Evolutionary conservation across 2,888 invertebrate genomes (phyloP).

Genomic region (Hedya salicella): DNA sequence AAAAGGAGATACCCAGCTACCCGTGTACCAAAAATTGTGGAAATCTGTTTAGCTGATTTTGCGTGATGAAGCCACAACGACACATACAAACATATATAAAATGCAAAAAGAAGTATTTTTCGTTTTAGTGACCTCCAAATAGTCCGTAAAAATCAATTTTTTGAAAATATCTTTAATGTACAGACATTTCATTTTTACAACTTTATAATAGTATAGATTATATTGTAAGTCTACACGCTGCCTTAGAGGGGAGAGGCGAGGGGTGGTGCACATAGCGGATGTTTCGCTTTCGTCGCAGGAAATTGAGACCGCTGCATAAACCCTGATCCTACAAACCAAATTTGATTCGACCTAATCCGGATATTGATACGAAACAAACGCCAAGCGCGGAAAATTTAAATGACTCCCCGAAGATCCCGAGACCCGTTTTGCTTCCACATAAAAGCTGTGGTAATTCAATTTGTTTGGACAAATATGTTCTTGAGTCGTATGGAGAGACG

Average conservation of each 20-base stretch:
- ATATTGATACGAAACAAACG: slow-evolving; percentile 82
- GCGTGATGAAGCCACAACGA: too few species aligned
- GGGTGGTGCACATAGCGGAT: slow-evolving; percentile 71
- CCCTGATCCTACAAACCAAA: slow-evolving; percentile 82
- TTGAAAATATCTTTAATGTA: too few species aligned
- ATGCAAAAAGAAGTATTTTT: too few species aligned
- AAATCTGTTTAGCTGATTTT: too few species aligned
- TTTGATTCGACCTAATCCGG: slow-evolving; percentile 83
- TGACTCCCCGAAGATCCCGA: slow-evolving; percentile 49
- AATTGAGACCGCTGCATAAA: slow-evolving; percentile 84
- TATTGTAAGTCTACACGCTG: too few species aligned
- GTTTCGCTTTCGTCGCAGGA: slow-evolving; percentile 82
- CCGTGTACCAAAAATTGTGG: too few species aligned
- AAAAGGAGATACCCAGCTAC: too few species aligned
- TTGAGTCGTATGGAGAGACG: slow-evolving; percentile 60
- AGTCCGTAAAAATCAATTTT: too few species aligned
- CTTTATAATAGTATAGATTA: too few species aligned
- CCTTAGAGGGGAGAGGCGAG: slow-evolving; percentile 49
- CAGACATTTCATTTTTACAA: too few species aligned
- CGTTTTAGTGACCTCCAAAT: too few species aligned
- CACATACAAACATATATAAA: too few species aligned
- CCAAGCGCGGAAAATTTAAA: slow-evolving; percentile 66
- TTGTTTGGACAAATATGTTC: slow-evolving; percentile 62
- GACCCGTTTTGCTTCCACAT: slow-evolving; percentile 48
- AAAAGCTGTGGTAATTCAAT: slow-evolving; percentile 57